A percentile compares a stretch with the other conserved stretches of the same genome.
Conservation (phyloP, 2,888 invertebrate species). For the Leucophora obtusa region DNA sequence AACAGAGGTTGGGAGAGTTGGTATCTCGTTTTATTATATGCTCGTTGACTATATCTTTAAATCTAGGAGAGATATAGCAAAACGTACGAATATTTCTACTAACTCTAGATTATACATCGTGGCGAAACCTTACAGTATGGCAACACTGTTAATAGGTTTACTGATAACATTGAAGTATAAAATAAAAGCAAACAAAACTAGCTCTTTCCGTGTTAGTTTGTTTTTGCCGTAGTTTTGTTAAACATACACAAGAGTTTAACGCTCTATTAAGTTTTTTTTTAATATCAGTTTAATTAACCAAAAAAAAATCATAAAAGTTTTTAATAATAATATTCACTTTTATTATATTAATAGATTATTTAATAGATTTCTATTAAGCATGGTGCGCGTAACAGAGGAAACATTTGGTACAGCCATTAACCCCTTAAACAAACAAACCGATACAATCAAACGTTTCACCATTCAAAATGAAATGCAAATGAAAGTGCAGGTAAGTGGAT, state of each 20-base stretch:
- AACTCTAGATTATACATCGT: too few species aligned
- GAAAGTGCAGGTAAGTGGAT: constrained; percentile 67
- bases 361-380: constrained; percentile 34
- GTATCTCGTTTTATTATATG: too few species aligned
- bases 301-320: too few species aligned
- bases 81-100: too few species aligned
- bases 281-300: background rate
- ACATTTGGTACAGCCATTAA: constrained; percentile 72
- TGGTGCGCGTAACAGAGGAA: constrained; percentile 74
- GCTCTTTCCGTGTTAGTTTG: constrained; percentile 5
- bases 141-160: background rate
- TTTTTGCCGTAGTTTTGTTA: background rate
- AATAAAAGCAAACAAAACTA: constrained; percentile 11
- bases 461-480: constrained; percentile 70
- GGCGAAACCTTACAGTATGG: too few species aligned
- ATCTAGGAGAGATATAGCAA: too few species aligned
- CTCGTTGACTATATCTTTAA: too few species aligned
- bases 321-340: too few species aligned
- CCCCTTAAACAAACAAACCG: constrained; percentile 71
- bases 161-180: constrained; percentile 35
- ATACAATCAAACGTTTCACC: constrained; percentile 73
- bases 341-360: too few species aligned
- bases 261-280: constrained; percentile 30
- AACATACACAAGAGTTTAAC: background rate
- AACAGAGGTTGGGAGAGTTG: too few species aligned